Base-by-base conservation (phyloP, 2,888 invertebrate species). In the Pammene fasciana region DNA sequence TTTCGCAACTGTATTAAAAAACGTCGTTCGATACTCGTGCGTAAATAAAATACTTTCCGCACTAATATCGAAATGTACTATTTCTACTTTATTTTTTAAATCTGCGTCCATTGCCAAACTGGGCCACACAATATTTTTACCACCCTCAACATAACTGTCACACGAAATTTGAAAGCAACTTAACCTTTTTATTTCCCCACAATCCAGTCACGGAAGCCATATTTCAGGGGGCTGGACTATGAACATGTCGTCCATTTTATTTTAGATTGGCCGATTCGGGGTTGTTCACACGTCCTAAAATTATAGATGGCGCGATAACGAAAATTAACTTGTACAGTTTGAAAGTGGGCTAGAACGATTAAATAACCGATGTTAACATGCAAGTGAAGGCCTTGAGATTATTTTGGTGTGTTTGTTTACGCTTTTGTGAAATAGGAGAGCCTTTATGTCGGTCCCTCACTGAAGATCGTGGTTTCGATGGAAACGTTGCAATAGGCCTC, bases 261-360 rank as follows among this genome's bases (percentile, higher is more conserved):
- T 70, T 66, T 50, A 62, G 65, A 67, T 70, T 67, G 72, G 68
- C 65, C 66, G 72, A 71, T 71, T 66, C 38, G 67, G 75, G 70
- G 79, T 73, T 84, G 84, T 85, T 84, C 84, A 85, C 85, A 85
- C 85, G 82, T 85, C 77, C 78, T 76, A 76, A 78, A 82, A 82
- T 78, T 75, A 77, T 71, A 79, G 84, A 84, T 79, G 71, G 79
- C 4, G 7, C 67, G 84, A 84, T 84, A 82, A 76, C 61, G 65
- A 66, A 75, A 76, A 74, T 75, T 73, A 73, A 68, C 71, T 70
- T 74, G 65, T 70, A 41, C 65, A 52, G 76, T 74, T 73, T 71
- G 68, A 61, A 78, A 76, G 77, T 73, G 75, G 71, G 75, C 75
- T 79, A 76, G 76, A 76, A 77, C 57, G 56, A 68, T 68, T 68